Conservation (phyloP, 2,888 invertebrate species). For the Lepidochrysops patricia region DNA sequence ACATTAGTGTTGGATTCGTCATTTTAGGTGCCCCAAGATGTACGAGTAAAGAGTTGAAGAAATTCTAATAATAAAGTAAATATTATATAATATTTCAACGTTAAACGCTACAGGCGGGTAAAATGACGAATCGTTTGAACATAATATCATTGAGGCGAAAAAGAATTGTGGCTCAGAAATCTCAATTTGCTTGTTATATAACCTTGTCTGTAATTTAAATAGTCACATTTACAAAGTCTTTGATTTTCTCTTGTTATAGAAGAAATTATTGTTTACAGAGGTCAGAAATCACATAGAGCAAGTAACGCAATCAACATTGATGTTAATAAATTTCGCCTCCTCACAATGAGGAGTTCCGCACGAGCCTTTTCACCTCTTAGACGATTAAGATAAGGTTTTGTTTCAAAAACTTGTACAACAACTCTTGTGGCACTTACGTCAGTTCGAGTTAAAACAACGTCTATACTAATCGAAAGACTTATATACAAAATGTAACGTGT, state of each 20-base stretch:
- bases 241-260: background rate
- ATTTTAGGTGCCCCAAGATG: background rate
- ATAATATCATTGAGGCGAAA: slow-evolving; percentile 1
- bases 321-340: background rate
- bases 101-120: background rate
- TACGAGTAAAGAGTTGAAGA: background rate
- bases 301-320: slow-evolving; percentile 1
- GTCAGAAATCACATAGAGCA: background rate
- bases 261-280: slow-evolving; percentile 7
- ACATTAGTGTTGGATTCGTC: background rate
- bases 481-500: slow-evolving; percentile 26
- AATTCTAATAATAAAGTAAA: background rate
- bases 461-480: slow-evolving; percentile 36
- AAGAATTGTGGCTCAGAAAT: background rate
- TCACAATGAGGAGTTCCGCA: background rate
- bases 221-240: background rate
- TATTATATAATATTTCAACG: background rate
- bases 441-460: slow-evolving; percentile 43
- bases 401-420: slow-evolving; percentile 39
- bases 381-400: slow-evolving; percentile 35
- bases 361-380: slow-evolving; percentile 18
- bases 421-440: slow-evolving; percentile 56
- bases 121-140: background rate
- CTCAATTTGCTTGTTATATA: background rate
- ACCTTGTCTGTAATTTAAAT: background rate